Conservation (phyloP, 2,888 invertebrate species). For the Steromphala cineraria region DNA sequence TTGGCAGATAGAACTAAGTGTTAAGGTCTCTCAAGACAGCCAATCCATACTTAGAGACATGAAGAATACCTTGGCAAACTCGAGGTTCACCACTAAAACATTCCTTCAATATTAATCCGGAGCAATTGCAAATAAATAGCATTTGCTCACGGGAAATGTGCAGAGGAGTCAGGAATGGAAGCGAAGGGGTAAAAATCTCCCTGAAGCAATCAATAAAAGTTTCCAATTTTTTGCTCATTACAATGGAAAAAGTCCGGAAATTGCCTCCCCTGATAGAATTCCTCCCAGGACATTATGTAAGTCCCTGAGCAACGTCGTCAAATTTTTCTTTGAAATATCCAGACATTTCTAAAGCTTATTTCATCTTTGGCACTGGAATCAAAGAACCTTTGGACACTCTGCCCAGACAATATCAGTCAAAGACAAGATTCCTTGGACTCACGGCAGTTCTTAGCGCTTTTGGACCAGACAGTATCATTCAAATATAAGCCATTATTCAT, state of each 20-base stretch:
- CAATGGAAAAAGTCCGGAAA: neutral
- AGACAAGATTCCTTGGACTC: too few species aligned
- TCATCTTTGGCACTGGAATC: too few species aligned
- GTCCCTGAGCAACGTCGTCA: neutral
- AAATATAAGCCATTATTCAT: too few species aligned
- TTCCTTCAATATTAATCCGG: neutral
- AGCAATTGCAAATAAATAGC: neutral
- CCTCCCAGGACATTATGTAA: neutral
- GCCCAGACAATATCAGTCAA: too few species aligned
- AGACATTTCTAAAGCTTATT: neutral
- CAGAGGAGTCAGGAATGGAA: neutral
- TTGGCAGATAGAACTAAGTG: too few species aligned
- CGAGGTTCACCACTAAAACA: neutral
- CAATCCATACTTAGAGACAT: too few species aligned
- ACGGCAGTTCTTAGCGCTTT: too few species aligned
- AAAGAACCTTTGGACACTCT: too few species aligned
- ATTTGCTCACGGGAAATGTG: neutral
- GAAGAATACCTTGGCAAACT: too few species aligned
- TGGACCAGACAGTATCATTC: too few species aligned
- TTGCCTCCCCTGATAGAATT: neutral
- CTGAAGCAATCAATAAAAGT: neutral
- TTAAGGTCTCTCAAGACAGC: too few species aligned
- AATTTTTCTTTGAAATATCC: neutral
- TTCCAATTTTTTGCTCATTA: conserved; percentile 9
- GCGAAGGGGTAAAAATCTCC: neutral